phyloP scores from a whole-genome alignment of 2,113 vertebrate species.

The Platichthys flesus region DNA sequence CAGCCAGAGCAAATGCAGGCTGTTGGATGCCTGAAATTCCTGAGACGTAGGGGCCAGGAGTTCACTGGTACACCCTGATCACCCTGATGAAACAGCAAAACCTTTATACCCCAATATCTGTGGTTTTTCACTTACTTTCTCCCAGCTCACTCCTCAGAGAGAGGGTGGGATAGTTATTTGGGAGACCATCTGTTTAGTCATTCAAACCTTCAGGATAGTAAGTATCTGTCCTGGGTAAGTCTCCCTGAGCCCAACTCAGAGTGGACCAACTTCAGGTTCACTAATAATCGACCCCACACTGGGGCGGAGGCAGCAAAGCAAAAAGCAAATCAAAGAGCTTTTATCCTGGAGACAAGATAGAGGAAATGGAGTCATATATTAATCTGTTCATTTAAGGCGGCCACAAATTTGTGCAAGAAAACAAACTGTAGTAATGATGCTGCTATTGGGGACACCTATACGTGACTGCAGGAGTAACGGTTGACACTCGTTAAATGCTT shows the following conservation, averaged over 20 bases:
- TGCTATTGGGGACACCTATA: no score
- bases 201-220: neutral
- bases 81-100: slow-evolving; percentile 22
- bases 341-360: neutral
- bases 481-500: no score
- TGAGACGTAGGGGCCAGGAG: slow-evolving; percentile 34
- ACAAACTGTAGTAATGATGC: no score
- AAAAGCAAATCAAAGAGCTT: neutral
- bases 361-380: neutral
- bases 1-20: slow-evolving; percentile 31
- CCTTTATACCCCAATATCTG: neutral
- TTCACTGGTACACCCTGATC: slow-evolving; percentile 36
- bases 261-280: neutral
- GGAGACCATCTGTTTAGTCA: slow-evolving; percentile 17
- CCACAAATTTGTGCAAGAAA: no score
- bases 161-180: neutral
- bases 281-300: neutral
- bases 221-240: slow-evolving; percentile 13
- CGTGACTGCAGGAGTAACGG: no score
- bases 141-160: neutral
- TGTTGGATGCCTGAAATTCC: slow-evolving; percentile 69
- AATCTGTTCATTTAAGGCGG: no score
- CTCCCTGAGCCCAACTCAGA: slow-evolving; percentile 3
- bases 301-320: neutral
- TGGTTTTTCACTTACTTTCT: neutral